Base-by-base conservation (phyloP, 2,888 invertebrate genomes). In the Zootermopsis nevadensis region DNA sequence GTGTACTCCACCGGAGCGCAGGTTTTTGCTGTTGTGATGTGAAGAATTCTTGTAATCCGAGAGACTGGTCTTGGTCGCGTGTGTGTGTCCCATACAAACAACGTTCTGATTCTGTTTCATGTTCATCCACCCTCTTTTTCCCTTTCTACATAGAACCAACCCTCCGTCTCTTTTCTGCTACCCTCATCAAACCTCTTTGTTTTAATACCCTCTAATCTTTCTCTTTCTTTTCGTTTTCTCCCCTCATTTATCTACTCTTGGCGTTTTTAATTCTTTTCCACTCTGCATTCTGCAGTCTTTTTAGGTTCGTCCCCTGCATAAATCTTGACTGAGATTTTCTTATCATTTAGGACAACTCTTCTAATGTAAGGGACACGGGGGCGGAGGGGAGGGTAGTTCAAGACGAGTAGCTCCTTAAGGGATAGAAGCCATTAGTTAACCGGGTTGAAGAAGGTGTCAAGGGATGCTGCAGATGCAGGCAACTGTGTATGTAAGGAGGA, bases 351-450 rank as follows among this genome's bases (percentile, higher is more conserved):
- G 82, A 82, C 82, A 82, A 76, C 55, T 82, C 55, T 74, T 74
- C 66, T 66, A 79, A 79, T 79, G 79, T 79, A 60, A 74, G 74
- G 74, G 74, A 38, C 74, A 74, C 10, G 38, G 74, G 74, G 3
- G 72, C 19, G 38, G 74, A n/a, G 35, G n/a, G 79, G 77, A 53
- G 66, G 79, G 79, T 31, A 66, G 60, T 66, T 79, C 74, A 82
- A 82, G 82, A 82, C 82, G 74, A 82, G 82, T 82, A 76, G 82
- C 55, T 82, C 82, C 82, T 82, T 72, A 82, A 82, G 82, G 81
- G 74, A 82, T 74, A 74, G 74, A 74, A 72, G 76, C 82, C 82
- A 76, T 82, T 82, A 55, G 82, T 82, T 82, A 74, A 82, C 79
- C 79, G 66, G 79, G 66, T 66, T 79, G 79, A 79, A 66, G 79